These are phyloP conservation scores for Takifugu rubripes DNA, from an alignment of 2,797 vertebrate genomes.

Conservation along the genomic window DNA sequence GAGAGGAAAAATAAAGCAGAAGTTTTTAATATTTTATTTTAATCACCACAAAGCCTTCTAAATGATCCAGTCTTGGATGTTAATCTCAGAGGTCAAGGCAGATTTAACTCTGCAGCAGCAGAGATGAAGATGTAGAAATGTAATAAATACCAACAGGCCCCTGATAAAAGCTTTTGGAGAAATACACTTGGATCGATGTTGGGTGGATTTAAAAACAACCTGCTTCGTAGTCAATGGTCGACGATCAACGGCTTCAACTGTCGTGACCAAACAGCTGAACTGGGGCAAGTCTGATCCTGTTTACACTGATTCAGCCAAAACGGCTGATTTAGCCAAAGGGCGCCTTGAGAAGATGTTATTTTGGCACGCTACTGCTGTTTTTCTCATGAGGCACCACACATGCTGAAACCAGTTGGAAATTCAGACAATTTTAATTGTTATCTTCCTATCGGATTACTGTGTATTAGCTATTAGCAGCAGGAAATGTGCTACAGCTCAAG, in stretches of 20 bases:
- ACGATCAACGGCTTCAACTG: conserved; percentile 20
- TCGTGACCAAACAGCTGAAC: conserved; percentile 23
- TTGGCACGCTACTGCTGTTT: conserved; percentile 1
- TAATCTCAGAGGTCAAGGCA: conserved; percentile 72
- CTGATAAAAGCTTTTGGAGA: background rate
- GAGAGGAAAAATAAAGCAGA: conserved; percentile 46
- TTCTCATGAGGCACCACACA: conserved; percentile 6
- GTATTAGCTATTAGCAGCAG: too few relatives aligned
- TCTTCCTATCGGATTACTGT: too few relatives aligned
- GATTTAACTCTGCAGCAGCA: conserved; percentile 32
- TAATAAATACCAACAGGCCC: conserved; percentile 2
- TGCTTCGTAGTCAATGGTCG: conserved; percentile 1
- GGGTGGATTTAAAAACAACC: conserved; percentile 13
- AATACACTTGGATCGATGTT: conserved; percentile 12
- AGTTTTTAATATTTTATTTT: conserved; percentile 64
- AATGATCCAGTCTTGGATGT: conserved; percentile 69
- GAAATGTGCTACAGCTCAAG: too few relatives aligned
- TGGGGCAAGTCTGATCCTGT: conserved; percentile 43
- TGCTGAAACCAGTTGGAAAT: conserved; percentile 19
- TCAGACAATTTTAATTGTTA: too few relatives aligned
- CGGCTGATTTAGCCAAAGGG: conserved; percentile 24
- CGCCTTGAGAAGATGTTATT: conserved; percentile 18
- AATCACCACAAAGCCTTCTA: conserved; percentile 65
- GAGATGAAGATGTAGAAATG: conserved; percentile 19
- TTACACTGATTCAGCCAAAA: conserved; percentile 18